Conservation (phyloP, 2,888 invertebrate species). For the Yponomeuta evonymella region DNA sequence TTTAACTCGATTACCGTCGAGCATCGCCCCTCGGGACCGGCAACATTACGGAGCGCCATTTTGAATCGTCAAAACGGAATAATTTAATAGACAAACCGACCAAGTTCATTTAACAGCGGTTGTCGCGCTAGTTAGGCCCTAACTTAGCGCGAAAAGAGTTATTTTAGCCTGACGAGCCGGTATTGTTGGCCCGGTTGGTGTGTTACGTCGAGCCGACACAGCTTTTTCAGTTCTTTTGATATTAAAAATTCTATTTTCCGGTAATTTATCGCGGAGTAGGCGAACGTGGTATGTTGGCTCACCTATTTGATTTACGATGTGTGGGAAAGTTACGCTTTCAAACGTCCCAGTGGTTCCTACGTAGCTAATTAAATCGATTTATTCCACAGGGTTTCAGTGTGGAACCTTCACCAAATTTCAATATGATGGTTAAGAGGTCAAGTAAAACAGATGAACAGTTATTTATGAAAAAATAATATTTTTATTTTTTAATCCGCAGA, state of each 20-base stretch:
- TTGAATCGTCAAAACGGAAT: constrained; percentile 59
- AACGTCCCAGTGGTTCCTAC: not conserved
- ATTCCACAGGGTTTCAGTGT: too few species aligned
- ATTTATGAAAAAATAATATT: too few species aligned
- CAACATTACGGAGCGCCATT: constrained; percentile 58
- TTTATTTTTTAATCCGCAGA: too few species aligned
- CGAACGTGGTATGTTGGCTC: not conserved
- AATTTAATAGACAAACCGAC: constrained; percentile 60
- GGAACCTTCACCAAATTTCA: too few species aligned
- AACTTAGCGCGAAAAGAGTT: not conserved
- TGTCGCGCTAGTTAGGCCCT: constrained; percentile 28
- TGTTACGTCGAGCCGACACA: not conserved
- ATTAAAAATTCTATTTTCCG: constrained; percentile 10
- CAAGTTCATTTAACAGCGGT: constrained; percentile 29
- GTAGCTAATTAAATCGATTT: too few species aligned
- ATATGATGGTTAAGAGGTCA: too few species aligned
- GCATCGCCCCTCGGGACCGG: constrained; percentile 28
- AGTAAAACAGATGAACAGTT: too few species aligned
- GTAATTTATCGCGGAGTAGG: not conserved
- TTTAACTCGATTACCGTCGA: not conserved
- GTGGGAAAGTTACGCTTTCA: not conserved
- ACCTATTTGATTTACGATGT: not conserved
- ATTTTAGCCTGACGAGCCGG: not conserved
- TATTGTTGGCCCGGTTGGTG: not conserved
- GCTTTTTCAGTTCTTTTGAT: constrained; percentile 7